Base-by-base conservation (phyloP, 2,888 invertebrate genomes). In the Lathronympha strigana region DNA sequence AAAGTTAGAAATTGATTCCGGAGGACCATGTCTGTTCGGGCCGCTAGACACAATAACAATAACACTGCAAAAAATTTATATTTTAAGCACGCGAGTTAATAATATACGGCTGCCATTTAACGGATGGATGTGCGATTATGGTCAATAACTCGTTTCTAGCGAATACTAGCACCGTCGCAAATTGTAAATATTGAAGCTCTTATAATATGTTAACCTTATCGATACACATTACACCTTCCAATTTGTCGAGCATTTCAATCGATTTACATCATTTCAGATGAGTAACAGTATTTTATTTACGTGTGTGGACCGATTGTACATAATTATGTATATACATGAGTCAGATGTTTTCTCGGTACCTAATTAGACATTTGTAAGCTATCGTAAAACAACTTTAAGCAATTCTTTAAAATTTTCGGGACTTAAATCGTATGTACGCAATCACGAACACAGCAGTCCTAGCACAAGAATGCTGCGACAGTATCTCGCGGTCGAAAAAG, bases 251-350 rank as follows among this genome's bases (percentile, higher is more conserved):
- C 57, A 51, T 45, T 61, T 15, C 21, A 75, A 72, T 73, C 70
- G 71, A 74, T 75, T 75, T 61, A 47, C 72, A 74, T 73, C 68
- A 75, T 71, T 73, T 61, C 36, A 71, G 73, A 73, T 74, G 71
- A 69, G 68, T 67, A 63, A 55, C 49, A 67, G 61, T 47, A 33
- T 55, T 61, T 53, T 31, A 31, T 45, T 31, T 61, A 67, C 58
- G 38, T 47, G 55, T 51, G 53, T 58, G 40, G 21, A 5, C 19
- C 13, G 21, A 47, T 47, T 47, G 4, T 23, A 23, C 23, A 47
- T 47, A 23, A 47, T 45, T 45, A 43, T 4, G 19, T 38, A 33
- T 33, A 33, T 38, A 21, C 23, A 23, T 23, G 23, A n/a, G 23
- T 43, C 43, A 43, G 43, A 19, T 21, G 43, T 9, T 43, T 1